Conservation (phyloP, 2,797 vertebrate genomes). For the Sternarchorhynchus goeldii region DNA sequence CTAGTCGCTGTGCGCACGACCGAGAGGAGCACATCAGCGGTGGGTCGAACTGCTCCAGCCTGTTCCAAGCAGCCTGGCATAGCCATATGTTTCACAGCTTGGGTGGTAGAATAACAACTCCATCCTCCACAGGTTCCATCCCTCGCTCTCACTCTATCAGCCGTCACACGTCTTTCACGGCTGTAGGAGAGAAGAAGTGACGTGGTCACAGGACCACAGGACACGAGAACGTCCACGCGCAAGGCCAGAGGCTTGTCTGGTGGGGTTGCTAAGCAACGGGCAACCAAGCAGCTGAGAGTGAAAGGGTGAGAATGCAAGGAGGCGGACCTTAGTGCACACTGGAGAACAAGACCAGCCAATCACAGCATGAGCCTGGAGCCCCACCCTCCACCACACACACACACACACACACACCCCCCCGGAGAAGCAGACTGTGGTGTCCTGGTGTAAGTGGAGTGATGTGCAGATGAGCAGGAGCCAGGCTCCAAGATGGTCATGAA, state of each 20-base stretch:
- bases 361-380: no score
- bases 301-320: constrained; percentile 55
- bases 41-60: constrained; percentile 19
- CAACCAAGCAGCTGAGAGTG: constrained; percentile 39
- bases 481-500: no score
- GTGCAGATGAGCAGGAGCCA: no score
- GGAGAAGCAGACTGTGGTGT: no score
- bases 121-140: not conserved
- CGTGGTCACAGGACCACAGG: constrained; percentile 69
- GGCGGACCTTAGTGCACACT: constrained; percentile 49
- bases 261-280: constrained; percentile 75
- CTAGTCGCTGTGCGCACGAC: not conserved
- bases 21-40: not conserved
- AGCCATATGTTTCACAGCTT: constrained; percentile 37
- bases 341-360: not conserved
- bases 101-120: constrained; percentile 26
- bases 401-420: constrained; percentile 29
- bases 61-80: constrained; percentile 2
- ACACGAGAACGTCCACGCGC: constrained; percentile 79
- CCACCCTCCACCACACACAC: not conserved
- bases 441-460: no score
- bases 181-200: constrained; percentile 65
- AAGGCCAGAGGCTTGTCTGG: constrained; percentile 72
- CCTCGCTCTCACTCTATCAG: constrained; percentile 11
- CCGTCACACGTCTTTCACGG: not conserved